Evolutionary conservation across 2,113 vertebrate species (phyloP).

Genomic region (Dicrurus megarhynchus): DNA sequence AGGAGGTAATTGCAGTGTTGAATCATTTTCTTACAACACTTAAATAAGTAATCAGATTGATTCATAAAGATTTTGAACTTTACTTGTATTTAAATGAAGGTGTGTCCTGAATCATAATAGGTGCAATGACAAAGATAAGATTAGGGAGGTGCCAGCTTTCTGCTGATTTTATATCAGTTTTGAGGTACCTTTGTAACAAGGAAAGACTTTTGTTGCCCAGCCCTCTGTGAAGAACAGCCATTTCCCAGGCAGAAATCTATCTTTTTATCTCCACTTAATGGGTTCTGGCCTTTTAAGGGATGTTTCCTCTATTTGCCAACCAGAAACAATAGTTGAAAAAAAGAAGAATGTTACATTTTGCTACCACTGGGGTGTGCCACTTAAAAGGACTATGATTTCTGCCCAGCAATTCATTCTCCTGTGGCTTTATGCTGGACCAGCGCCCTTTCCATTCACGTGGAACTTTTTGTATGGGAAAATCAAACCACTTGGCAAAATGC

Average conservation of each 20-base stretch:
- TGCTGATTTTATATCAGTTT: not conserved
- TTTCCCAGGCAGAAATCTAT: not conserved
- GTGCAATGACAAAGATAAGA: slow-evolving; percentile 29
- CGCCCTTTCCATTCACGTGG: not conserved
- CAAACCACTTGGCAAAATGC: not conserved
- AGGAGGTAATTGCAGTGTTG: slow-evolving; percentile 2
- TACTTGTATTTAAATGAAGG: slow-evolving; percentile 5
- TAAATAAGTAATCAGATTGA: not conserved
- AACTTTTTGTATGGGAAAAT: not conserved
- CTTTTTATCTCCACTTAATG: not conserved
- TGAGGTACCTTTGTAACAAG: not conserved
- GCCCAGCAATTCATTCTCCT: not conserved
- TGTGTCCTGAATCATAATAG: not conserved
- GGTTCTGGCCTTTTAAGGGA: not conserved
- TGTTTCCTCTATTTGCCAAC: not conserved
- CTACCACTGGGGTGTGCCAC: slow-evolving; percentile 58
- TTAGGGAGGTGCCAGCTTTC: slow-evolving; percentile 15
- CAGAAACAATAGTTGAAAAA: not conserved
- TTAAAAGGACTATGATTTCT: slow-evolving; percentile 23
- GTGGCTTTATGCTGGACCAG: not conserved
- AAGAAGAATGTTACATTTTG: not conserved
- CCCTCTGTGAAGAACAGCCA: not conserved
- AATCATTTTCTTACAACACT: slow-evolving; percentile 46
- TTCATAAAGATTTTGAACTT: slow-evolving; percentile 10
- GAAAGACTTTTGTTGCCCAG: not conserved